phyloP scores from a whole-genome alignment of 2,113 vertebrate genomes.

The Scalopus aquaticus region DNA sequence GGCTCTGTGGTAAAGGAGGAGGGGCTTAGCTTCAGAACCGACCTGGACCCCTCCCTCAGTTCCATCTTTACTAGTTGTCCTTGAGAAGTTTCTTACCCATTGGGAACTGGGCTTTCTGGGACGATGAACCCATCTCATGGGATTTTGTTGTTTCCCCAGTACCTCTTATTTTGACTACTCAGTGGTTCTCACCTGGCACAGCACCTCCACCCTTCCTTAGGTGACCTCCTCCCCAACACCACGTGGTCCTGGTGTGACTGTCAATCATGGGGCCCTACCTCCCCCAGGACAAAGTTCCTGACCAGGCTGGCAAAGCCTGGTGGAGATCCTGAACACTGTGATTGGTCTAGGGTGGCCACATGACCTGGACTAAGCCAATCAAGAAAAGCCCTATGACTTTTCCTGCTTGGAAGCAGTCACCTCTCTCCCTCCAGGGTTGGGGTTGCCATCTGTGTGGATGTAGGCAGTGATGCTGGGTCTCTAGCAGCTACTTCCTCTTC shows the following conservation, averaged over 20 bases:
- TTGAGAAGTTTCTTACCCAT: neutral
- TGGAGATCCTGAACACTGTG: neutral
- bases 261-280: neutral
- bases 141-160: neutral
- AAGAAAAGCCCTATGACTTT: neutral
- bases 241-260: neutral
- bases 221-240: neutral
- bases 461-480: neutral
- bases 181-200: neutral
- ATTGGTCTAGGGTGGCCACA: neutral
- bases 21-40: neutral
- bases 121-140: neutral
- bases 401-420: neutral
- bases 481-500: neutral
- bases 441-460: neutral
- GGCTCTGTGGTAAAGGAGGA: no score
- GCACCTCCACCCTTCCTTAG: neutral
- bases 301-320: neutral
- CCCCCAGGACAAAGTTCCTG: neutral
- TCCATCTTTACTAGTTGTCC: neutral
- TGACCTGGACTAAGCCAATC: neutral
- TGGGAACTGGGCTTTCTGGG: neutral
- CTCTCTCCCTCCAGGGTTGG: neutral
- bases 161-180: neutral
- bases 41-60: neutral